Percentiles rank a stretch among this genome's conserved stretches.
These are phyloP conservation scores for Elaeidobius kamerunicus DNA, from an alignment of 2,888 invertebrate genomes.

Conservation along the genomic window DNA sequence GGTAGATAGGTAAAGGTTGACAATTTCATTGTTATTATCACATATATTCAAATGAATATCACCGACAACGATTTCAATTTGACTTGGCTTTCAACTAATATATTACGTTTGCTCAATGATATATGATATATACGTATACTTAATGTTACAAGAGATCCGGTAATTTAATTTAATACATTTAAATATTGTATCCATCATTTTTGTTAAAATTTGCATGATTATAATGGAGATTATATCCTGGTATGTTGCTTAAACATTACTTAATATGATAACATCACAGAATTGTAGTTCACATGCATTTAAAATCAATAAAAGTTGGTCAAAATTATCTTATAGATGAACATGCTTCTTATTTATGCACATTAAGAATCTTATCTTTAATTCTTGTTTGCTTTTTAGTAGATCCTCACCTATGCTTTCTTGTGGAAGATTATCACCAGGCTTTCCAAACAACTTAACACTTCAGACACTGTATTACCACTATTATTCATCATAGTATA, in stretches of 20 bases:
- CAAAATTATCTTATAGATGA: constrained; percentile 5
- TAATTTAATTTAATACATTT: too few species aligned
- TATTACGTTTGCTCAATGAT: too few species aligned
- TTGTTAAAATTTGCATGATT: not conserved
- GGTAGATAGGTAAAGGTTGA: too few species aligned
- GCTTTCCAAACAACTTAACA: not conserved
- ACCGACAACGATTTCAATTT: too few species aligned
- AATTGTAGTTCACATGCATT: too few species aligned
- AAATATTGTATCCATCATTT: not conserved
- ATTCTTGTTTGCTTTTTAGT: too few species aligned
- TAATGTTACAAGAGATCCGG: too few species aligned
- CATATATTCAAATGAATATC: too few species aligned
- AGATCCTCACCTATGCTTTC: constrained; percentile 1
- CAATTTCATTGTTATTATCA: too few species aligned
- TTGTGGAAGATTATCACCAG: not conserved
- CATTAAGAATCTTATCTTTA: constrained; percentile 5
- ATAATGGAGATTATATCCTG: not conserved
- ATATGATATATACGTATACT: too few species aligned
- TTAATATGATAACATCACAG: constrained; percentile 6
- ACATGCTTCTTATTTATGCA: constrained; percentile 4
- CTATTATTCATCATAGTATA: not conserved
- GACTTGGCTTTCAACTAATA: too few species aligned
- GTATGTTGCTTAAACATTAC: constrained; percentile 3
- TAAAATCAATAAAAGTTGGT: constrained; percentile 7
- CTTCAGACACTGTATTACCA: not conserved